phyloP scores from a whole-genome alignment of 2,113 vertebrate genomes.

The Muscicapa adusta region DNA sequence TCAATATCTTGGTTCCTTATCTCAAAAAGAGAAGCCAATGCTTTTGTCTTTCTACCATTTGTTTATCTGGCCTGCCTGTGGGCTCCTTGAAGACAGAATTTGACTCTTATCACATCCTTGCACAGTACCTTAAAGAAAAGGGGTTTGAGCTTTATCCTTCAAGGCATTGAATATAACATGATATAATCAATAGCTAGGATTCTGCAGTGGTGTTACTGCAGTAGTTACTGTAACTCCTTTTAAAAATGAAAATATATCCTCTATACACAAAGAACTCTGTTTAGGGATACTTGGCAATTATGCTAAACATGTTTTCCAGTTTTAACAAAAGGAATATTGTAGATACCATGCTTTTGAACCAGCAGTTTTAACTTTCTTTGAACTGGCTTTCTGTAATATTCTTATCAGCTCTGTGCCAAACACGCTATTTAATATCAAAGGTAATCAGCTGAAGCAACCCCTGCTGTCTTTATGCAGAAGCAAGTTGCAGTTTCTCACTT shows the following conservation, averaged over 20 bases:
- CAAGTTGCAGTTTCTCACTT: neutral
- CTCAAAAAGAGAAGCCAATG: neutral
- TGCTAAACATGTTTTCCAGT: slow-evolving; percentile 12
- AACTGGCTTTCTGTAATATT: slow-evolving; percentile 22
- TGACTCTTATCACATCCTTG: neutral
- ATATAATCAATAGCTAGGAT: neutral
- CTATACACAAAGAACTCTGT: neutral
- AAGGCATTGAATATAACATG: neutral
- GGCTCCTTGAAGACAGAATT: neutral
- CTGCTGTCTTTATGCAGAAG: slow-evolving; percentile 16
- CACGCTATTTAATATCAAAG: slow-evolving; percentile 49
- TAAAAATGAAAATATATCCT: neutral
- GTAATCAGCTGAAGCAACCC: slow-evolving; percentile 11
- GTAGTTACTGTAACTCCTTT: neutral
- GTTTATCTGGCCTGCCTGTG: neutral
- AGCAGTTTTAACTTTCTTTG: slow-evolving; percentile 28
- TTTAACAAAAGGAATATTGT: slow-evolving; percentile 57
- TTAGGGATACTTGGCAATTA: slow-evolving; percentile 15
- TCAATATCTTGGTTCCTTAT: neutral
- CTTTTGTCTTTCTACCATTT: neutral
- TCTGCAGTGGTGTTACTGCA: neutral
- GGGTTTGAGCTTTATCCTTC: neutral
- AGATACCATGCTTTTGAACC: neutral
- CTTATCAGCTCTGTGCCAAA: slow-evolving; percentile 41
- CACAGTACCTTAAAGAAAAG: neutral